These are phyloP conservation scores for Hyposoter dolosus DNA, from an alignment of 2,888 invertebrate genomes.

Conservation along the genomic window DNA sequence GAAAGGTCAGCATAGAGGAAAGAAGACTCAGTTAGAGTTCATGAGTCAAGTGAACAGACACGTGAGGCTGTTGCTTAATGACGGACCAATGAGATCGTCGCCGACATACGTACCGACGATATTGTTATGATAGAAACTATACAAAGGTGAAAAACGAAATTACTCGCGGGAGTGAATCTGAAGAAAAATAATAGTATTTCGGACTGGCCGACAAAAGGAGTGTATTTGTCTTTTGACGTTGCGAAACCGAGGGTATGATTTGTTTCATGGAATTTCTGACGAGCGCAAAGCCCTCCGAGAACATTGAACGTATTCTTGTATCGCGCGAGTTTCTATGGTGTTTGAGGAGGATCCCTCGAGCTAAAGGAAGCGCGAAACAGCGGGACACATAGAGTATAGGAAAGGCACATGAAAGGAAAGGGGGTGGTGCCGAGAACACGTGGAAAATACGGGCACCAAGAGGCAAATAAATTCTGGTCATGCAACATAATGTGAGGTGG, in stretches of 20 bases:
- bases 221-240: slow-evolving; percentile 2
- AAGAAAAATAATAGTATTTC: neutral
- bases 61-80: neutral
- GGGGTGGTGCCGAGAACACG: slow-evolving; percentile 9
- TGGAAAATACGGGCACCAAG: slow-evolving; percentile 68
- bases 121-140: neutral
- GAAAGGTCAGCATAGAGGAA: neutral
- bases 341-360: slow-evolving; percentile 32
- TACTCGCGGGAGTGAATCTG: neutral
- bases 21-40: neutral
- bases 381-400: slow-evolving; percentile 30
- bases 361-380: slow-evolving; percentile 37
- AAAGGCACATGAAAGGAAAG: slow-evolving; percentile 16
- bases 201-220: neutral
- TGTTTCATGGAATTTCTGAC: slow-evolving; percentile 26
- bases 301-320: slow-evolving; percentile 14
- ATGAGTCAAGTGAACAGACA: neutral
- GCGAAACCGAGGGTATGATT: neutral
- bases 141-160: neutral
- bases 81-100: no score
- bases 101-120: neutral
- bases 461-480: slow-evolving; percentile 81
- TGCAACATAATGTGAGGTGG: slow-evolving; percentile 79
- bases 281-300: slow-evolving; percentile 1
- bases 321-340: slow-evolving; percentile 42